Conservation (phyloP, 2,888 invertebrate genomes). For the Drosophila subsilvestris region DNA sequence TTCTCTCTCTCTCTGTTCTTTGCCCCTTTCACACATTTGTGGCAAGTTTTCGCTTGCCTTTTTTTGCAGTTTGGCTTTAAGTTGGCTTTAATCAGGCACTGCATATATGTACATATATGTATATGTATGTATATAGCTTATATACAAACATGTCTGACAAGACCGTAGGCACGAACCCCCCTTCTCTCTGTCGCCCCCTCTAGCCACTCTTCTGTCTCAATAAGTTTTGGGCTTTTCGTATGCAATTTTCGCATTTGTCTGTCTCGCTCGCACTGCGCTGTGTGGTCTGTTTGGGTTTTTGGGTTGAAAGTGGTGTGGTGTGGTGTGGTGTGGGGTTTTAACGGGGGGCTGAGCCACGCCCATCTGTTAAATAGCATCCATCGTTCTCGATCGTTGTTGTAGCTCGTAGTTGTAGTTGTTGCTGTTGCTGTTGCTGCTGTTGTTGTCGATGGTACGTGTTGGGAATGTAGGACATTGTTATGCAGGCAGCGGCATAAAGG, state of each 20-base stretch:
- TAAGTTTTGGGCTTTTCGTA: constrained; percentile 69
- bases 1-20: constrained; percentile 7
- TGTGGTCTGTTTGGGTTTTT: not conserved
- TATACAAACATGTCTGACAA: constrained; percentile 37
- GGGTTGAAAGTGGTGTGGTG: not conserved
- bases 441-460: constrained; percentile 72
- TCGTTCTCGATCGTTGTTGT: constrained; percentile 29
- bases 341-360: constrained; percentile 6
- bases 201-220: constrained; percentile 49
- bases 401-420: constrained; percentile 40
- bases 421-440: constrained; percentile 6
- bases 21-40: constrained; percentile 14
- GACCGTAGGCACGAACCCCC: constrained; percentile 1
- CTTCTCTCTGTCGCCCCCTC: constrained; percentile 11
- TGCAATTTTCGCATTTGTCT: constrained; percentile 70
- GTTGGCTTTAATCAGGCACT: constrained; percentile 49
- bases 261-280: constrained; percentile 12
- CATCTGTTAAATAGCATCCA: constrained; percentile 63
- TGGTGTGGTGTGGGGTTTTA: not conserved
- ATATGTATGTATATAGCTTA: not conserved
- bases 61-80: constrained; percentile 37
- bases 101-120: constrained; percentile 23
- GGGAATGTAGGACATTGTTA: constrained; percentile 75
- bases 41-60: constrained; percentile 39
- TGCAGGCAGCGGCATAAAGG: constrained; percentile 60